These are phyloP conservation scores for Aeoliscus strigatus DNA, from an alignment of 2,797 vertebrate genomes.

Conservation along the genomic window DNA sequence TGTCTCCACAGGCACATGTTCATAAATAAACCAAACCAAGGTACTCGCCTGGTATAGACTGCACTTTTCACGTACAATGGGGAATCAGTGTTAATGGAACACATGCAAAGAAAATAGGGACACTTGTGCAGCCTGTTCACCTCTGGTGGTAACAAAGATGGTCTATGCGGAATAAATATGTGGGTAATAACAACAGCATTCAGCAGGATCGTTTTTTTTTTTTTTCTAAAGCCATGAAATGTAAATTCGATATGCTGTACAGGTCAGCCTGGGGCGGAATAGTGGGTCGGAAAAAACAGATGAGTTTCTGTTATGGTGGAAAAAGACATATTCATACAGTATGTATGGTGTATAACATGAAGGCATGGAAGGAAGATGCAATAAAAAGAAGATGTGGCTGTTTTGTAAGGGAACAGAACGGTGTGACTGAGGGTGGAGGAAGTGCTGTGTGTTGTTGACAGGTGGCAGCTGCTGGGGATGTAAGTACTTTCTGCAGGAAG, in stretches of 20 bases:
- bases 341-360: too few relatives aligned
- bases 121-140: conserved; percentile 50
- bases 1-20: conserved; percentile 49
- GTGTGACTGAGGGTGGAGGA: too few relatives aligned
- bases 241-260: conserved; percentile 59
- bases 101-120: conserved; percentile 42
- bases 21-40: conserved; percentile 70
- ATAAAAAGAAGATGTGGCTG: too few relatives aligned
- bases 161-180: conserved; percentile 43
- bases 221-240: conserved; percentile 65
- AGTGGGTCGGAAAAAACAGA: too few relatives aligned
- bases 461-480: too few relatives aligned
- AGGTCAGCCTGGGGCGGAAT: conserved; percentile 52
- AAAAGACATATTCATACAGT: too few relatives aligned
- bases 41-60: conserved; percentile 47
- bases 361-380: too few relatives aligned
- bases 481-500: conserved; percentile 42
- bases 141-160: conserved; percentile 38
- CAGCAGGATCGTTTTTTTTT: conserved; percentile 50
- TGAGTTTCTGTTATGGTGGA: too few relatives aligned
- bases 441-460: too few relatives aligned
- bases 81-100: conserved; percentile 65
- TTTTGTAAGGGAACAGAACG: too few relatives aligned
- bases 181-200: conserved; percentile 58
- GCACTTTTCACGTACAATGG: conserved; percentile 37